Base-by-base conservation (phyloP, 2,113 vertebrate genomes). In the Hemibagrus wyckioides region DNA sequence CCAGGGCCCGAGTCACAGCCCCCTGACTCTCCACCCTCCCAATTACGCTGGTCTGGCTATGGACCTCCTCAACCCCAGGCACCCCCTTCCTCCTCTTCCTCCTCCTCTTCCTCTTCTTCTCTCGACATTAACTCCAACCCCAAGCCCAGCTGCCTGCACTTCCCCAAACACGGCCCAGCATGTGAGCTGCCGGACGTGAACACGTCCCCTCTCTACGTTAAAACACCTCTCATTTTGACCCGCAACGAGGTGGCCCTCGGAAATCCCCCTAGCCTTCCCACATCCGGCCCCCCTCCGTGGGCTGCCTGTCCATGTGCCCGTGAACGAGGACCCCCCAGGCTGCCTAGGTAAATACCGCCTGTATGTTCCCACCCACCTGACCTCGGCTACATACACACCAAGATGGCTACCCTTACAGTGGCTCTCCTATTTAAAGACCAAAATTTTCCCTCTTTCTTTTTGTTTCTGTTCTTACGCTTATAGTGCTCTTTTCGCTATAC, bases 291-390 rank as follows among this genome's bases (percentile, higher is more conserved):
- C 92, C 94, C 95, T 86, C 96, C 95, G 89, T 96, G 96, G 96
- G 95, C 95, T 92, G 94, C 95, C 95, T 96, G 96, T 94, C 94
- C 95, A 91, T 96, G 96, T 94, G 93, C 92, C 94, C 93, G 96
- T 93, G 96, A 97, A 92, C 95, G 95, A 95, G 96, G 96, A 96
- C 94, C 95, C 95, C 94, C 96, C 94, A 95, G 94, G 94, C 96
- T 96, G 94, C 95, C 95, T 97, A 97, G 96, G 96, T 97, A 97
- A 97, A 94, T 96, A 95, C 93, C 91, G 92, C 94, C 93, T 92
- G 93, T 92, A 80, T 89, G 63, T 83, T 79, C 84, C 90, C 80
- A 83, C 79, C 85, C 84, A 65, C 52, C 80, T 54, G 63, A 80
- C 81, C 88, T 85, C 71, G 63, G 75, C 85, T 81, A 89, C 87